Percentiles rank a stretch among this genome's conserved stretches.
These are phyloP conservation scores for Gymnogyps californianus DNA, from an alignment of 2,113 vertebrate genomes.

Conservation along the genomic window DNA sequence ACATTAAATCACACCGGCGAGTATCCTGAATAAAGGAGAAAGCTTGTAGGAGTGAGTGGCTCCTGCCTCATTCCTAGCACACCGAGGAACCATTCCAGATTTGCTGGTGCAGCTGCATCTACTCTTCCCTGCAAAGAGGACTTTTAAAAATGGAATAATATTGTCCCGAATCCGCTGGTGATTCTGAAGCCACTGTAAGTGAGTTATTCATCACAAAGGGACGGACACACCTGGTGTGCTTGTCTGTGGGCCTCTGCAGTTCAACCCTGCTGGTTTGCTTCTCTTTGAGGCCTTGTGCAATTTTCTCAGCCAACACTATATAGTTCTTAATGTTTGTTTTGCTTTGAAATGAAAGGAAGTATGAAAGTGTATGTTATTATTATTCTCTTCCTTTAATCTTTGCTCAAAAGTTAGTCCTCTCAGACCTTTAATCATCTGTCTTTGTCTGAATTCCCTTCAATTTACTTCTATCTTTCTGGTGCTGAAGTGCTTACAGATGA, in stretches of 20 bases:
- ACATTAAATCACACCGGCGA: background rate
- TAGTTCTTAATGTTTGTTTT: slow-evolving; percentile 15
- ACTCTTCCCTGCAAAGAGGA: background rate
- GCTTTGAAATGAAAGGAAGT: slow-evolving; percentile 10
- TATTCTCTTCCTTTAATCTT: slow-evolving; percentile 59
- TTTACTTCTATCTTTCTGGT: slow-evolving; percentile 29
- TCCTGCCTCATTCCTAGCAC: background rate
- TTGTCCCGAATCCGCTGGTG: fast-evolving
- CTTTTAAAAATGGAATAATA: background rate
- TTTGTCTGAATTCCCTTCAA: slow-evolving; percentile 26
- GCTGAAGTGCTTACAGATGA: slow-evolving; percentile 29
- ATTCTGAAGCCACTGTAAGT: background rate
- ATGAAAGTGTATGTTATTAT: slow-evolving; percentile 9
- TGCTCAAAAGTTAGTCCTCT: slow-evolving; percentile 4
- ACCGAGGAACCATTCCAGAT: fast-evolving
- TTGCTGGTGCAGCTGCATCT: fast-evolving
- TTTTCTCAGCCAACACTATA: background rate
- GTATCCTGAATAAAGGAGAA: background rate
- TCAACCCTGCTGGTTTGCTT: background rate
- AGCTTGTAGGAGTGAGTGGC: background rate
- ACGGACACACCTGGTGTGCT: background rate
- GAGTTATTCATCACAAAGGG: background rate
- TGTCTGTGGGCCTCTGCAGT: background rate
- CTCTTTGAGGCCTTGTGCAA: background rate
- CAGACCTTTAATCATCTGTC: slow-evolving; percentile 57